Percentiles rank a stretch among this genome's conserved stretches.
These are phyloP conservation scores for Onchidella celtica DNA, from an alignment of 2,888 invertebrate genomes.

Conservation along the genomic window DNA sequence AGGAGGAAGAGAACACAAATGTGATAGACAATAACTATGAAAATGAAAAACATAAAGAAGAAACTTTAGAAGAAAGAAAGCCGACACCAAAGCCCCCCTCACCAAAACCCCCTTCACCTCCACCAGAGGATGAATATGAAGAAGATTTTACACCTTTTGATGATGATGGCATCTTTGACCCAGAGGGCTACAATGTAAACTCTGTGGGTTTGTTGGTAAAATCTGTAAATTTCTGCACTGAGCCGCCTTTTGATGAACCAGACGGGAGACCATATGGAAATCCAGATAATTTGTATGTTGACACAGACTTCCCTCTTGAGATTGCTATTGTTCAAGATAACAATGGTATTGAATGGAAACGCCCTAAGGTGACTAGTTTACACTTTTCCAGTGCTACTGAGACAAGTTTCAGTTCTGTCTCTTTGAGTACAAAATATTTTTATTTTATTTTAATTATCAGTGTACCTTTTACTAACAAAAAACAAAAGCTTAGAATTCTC, in stretches of 20 bases:
- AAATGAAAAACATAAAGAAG: background rate
- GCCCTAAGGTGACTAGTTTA: conserved; percentile 68
- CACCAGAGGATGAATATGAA: background rate
- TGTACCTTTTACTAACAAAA: too few relatives aligned
- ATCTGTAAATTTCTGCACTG: conserved; percentile 54
- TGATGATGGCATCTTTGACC: conserved; percentile 34
- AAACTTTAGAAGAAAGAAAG: too few relatives aligned
- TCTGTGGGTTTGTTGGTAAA: conserved; percentile 52
- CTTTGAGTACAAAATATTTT: too few relatives aligned
- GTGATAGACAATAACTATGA: background rate
- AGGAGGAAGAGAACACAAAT: background rate
- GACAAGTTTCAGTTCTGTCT: too few relatives aligned
- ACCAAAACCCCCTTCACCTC: background rate
- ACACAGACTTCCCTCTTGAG: conserved; percentile 62
- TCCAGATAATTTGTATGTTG: conserved; percentile 57
- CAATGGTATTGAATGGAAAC: conserved; percentile 64
- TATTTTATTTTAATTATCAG: too few relatives aligned
- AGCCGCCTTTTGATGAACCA: conserved; percentile 42
- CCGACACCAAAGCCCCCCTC: background rate
- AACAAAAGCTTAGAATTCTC: too few relatives aligned
- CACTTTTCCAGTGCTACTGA: too few relatives aligned
- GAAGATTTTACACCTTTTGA: conserved; percentile 45
- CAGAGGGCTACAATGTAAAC: conserved; percentile 27
- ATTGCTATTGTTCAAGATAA: conserved; percentile 60
- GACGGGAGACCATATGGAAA: conserved; percentile 50